Evolutionary conservation across 2,797 vertebrate genomes (phyloP).

Genomic region (Anomalospiza imberbis): DNA sequence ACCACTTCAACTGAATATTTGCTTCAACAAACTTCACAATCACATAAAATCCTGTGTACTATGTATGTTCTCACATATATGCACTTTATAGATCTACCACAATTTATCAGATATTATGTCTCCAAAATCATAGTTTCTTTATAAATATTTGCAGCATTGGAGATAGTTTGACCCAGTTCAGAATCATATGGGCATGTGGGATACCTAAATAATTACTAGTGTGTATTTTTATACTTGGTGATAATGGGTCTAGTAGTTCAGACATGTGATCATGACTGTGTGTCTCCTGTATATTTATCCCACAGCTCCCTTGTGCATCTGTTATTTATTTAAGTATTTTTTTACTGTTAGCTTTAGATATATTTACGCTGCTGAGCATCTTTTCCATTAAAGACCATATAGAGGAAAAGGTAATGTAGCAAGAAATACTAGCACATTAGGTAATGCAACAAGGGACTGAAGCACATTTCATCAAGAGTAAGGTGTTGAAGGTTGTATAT

Average conservation of each 20-base stretch:
- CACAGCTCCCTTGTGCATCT: conserved; percentile 9
- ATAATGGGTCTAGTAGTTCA: conserved; percentile 13
- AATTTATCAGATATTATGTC: neutral
- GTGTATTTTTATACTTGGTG: neutral
- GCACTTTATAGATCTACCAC: neutral
- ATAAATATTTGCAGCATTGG: neutral
- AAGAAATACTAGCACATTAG: conserved; percentile 57
- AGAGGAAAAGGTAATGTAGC: conserved; percentile 56
- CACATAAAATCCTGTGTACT: neutral
- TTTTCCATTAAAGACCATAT: conserved; percentile 37
- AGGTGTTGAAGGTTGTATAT: neutral
- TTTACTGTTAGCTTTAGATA: conserved; percentile 36
- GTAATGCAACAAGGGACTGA: conserved; percentile 33
- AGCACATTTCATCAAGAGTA: conserved; percentile 45
- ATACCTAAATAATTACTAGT: neutral
- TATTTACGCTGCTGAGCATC: conserved; percentile 33
- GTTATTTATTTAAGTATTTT: conserved; percentile 35
- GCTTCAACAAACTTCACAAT: neutral
- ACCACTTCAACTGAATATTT: neutral
- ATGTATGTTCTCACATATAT: neutral
- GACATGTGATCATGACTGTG: neutral
- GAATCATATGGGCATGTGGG: neutral
- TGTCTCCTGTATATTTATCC: conserved; percentile 23
- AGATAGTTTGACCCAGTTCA: neutral
- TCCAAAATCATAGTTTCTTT: neutral